Base-by-base conservation (phyloP, 2,888 invertebrate species). In the Drosophila neotestacea region DNA sequence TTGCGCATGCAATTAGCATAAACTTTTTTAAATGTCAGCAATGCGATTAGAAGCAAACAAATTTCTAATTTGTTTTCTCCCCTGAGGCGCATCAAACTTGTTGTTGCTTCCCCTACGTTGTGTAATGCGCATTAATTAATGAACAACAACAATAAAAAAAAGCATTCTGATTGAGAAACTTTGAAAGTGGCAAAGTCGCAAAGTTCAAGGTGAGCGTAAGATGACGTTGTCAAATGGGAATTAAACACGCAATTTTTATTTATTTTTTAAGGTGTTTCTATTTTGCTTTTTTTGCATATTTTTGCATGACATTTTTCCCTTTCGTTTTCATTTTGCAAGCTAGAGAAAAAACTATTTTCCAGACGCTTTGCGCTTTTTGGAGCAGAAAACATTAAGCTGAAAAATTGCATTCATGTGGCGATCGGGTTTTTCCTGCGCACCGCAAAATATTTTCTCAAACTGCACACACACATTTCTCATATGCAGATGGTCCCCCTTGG, bases 141-240 rank as follows among this genome's bases (percentile, higher is more conserved):
- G 70, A 56, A 62, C 70, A 68, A 47, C 62, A 52, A 51, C 13
- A 38, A 54, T 6, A 50, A 60, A 44, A 58, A 44, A 55, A 54
- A 42, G 50, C 32, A 61, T 69, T 79, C 60, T 65, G 83, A 70
- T 69, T 76, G 64, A 68, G 38, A 46, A 55, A 64, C 50, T 46
- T 73, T 79, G n/a, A n/a, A n/a, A n/a, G n/a, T n/a, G n/a, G 67
- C 30, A 13, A 50, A 56, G 36, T 11, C 61, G 60, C 36, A 80
- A 88, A 90, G 90, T 90, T 91, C 91, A 90, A 90, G 91, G 91
- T 88, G 77, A 80, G 13, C 70, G 64, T 55, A 22, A 50, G 70
- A 52, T 67, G 70, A 82, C 66, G 79, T 44, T 39, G 46, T 72
- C 69, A 77, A 84, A 91, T 74, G 82, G 65, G 72, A 79, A 70